These are phyloP conservation scores for Cetoscarus ocellatus DNA, from an alignment of 2,797 vertebrate genomes.

Conservation along the genomic window DNA sequence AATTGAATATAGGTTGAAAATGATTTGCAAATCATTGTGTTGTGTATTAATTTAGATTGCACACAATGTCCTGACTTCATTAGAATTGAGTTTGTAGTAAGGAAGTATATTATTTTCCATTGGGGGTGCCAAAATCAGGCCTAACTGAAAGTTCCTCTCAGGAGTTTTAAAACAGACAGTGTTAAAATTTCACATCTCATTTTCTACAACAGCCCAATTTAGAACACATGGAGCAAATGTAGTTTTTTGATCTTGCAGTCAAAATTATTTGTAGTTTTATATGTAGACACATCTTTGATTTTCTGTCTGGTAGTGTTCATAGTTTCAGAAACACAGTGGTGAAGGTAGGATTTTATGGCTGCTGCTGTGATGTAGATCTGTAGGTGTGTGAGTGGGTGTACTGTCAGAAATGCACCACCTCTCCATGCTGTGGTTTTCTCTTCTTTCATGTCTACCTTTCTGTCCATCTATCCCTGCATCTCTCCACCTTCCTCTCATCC, in stretches of 20 bases:
- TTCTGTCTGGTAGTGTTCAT: background rate
- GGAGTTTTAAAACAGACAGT: too few relatives aligned
- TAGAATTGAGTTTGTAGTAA: too few relatives aligned
- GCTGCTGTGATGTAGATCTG: slow-evolving; percentile 18
- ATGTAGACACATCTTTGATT: background rate
- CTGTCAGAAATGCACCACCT: slow-evolving; percentile 25
- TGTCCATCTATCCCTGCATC: slow-evolving; percentile 40
- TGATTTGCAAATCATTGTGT: too few relatives aligned
- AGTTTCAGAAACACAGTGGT: slow-evolving; percentile 24
- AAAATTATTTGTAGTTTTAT: background rate
- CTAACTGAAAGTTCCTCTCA: too few relatives aligned
- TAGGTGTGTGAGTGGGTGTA: slow-evolving; percentile 44
- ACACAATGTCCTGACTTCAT: too few relatives aligned
- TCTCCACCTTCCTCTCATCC: slow-evolving; percentile 35
- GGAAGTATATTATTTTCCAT: too few relatives aligned
- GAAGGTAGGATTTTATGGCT: slow-evolving; percentile 7
- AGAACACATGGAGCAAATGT: background rate
- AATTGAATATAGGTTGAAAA: too few relatives aligned
- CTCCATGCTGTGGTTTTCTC: slow-evolving; percentile 19
- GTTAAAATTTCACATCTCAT: background rate
- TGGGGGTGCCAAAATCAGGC: too few relatives aligned
- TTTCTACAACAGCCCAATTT: background rate
- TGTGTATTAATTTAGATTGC: too few relatives aligned
- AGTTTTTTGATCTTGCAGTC: background rate
- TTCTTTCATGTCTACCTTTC: slow-evolving; percentile 22